Conservation (phyloP, 35 echinoderm and acorn worm species). For the Chiridota heheva region DNA sequence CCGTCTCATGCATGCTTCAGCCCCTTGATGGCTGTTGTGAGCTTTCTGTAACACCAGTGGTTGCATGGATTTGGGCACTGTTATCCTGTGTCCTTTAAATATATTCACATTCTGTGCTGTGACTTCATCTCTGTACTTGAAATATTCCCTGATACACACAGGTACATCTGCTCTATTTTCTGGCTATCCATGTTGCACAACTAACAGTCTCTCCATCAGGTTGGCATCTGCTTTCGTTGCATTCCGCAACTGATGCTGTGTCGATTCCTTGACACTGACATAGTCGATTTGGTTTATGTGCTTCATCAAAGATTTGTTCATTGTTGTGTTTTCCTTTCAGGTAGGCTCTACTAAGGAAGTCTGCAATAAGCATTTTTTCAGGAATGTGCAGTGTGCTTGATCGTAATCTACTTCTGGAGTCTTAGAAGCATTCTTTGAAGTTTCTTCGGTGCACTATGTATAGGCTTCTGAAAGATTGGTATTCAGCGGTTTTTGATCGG, state of each 20-base stretch:
- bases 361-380: conserved; percentile 54
- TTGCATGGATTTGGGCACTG: no score
- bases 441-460: no score
- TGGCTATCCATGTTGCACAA: conserved; percentile 30
- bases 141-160: no score
- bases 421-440: no score
- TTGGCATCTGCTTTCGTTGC: conserved; percentile 2
- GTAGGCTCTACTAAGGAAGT: conserved; percentile 52
- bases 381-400: conserved; percentile 47
- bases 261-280: no score
- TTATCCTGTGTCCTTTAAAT: conserved; percentile 8
- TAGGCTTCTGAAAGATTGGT: no score
- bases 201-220: not conserved
- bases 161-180: no score
- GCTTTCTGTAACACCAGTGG: no score
- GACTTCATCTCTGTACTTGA: conserved; percentile 46
- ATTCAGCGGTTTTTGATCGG: conserved; percentile 20
- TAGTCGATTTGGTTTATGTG: not conserved
- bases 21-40: no score
- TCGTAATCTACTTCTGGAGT: conserved; percentile 40
- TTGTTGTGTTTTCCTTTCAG: conserved; percentile 4
- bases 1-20: no score
- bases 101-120: conserved; percentile 45
- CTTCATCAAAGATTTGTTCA: conserved; percentile 1
- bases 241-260: conserved; percentile 11